Evolutionary conservation across 2,113 vertebrate genomes (phyloP).

Genomic region (Pitta sordida): DNA sequence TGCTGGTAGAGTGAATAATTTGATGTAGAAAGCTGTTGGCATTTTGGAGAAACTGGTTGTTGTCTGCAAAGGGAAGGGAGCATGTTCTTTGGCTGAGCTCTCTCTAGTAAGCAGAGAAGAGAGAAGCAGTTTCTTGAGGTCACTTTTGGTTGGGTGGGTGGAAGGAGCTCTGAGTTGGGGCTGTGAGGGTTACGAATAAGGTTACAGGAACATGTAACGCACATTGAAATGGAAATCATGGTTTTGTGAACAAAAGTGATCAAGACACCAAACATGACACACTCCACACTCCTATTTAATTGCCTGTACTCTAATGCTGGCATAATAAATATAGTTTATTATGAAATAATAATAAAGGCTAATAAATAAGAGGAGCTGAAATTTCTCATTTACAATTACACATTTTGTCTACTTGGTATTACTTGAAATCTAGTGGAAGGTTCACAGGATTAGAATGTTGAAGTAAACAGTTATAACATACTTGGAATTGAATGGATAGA

Average conservation of each 20-base stretch:
- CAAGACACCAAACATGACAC: not conserved
- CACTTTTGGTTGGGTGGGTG: not conserved
- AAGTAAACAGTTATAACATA: slow-evolving; percentile 28
- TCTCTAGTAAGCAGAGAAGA: not conserved
- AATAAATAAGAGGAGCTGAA: slow-evolving; percentile 26
- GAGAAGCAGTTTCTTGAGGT: not conserved
- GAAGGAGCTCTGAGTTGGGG: not conserved
- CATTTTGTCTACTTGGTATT: slow-evolving; percentile 11
- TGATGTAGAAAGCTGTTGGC: not conserved
- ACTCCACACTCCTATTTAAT: not conserved
- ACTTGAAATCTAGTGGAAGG: slow-evolving; percentile 26
- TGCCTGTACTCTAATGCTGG: not conserved
- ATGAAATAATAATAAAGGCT: no score
- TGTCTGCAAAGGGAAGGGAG: not conserved
- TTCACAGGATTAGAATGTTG: slow-evolving; percentile 9
- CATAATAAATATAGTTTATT: no score
- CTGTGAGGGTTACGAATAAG: not conserved
- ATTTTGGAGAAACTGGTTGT: not conserved
- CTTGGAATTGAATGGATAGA: slow-evolving; percentile 22
- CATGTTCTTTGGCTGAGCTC: not conserved
- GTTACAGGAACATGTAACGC: not conserved
- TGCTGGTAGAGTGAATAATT: not conserved
- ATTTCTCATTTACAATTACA: not conserved
- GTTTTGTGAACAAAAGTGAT: not conserved
- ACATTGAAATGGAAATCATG: not conserved